These are phyloP conservation scores for Tetrax tetrax DNA, from an alignment of 2,113 vertebrate species.

Conservation along the genomic window DNA sequence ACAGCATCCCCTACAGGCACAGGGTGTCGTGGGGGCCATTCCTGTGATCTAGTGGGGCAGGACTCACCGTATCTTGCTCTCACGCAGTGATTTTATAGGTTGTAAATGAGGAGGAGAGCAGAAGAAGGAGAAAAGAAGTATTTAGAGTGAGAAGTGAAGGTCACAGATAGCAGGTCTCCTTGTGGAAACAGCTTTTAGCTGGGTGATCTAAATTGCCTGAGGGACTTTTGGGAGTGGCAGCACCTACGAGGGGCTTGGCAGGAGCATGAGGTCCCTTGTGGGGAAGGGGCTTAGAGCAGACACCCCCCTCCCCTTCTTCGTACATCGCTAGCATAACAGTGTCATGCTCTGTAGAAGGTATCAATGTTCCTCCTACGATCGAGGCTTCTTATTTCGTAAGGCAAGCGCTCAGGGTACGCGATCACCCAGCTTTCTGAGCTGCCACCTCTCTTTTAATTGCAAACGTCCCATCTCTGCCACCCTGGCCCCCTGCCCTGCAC, in stretches of 20 bases:
- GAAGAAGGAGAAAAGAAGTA: background rate
- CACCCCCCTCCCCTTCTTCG: background rate
- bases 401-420: background rate
- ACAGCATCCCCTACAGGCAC: rapidly evolving
- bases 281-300: background rate
- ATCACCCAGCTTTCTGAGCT: background rate
- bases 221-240: background rate
- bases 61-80: background rate
- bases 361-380: background rate
- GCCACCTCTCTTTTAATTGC: background rate
- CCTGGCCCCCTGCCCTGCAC: background rate
- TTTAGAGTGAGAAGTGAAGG: background rate
- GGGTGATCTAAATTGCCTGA: background rate
- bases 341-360: too few species aligned
- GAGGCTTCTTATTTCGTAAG: background rate
- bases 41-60: background rate
- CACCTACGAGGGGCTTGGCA: rapidly evolving
- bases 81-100: background rate
- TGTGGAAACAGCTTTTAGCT: background rate
- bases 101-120: background rate
- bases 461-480: background rate
- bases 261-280: too few species aligned
- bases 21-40: rapidly evolving
- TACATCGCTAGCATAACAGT: background rate
- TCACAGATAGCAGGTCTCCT: background rate